Conservation (phyloP, 2,797 vertebrate species). For the Avahi laniger region DNA sequence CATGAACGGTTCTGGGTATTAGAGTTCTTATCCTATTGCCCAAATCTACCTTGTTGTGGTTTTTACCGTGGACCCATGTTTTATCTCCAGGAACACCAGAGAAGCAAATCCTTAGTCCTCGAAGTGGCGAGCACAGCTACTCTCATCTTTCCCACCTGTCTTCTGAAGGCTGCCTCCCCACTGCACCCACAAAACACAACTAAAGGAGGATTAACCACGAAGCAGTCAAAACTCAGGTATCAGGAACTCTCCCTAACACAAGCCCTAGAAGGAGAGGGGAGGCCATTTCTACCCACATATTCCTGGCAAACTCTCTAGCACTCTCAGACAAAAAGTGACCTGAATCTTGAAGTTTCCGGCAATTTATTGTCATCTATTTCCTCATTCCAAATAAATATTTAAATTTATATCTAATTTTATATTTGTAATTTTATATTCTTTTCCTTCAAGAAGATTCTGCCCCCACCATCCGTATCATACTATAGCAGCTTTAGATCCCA, state of each 20-base stretch:
- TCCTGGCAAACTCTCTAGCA: neutral
- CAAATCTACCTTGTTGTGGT: neutral
- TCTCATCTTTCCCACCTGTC: neutral
- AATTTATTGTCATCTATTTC: neutral
- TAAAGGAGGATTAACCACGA: neutral
- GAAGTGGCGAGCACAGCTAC: neutral
- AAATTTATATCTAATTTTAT: neutral
- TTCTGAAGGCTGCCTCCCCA: neutral
- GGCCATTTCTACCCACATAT: neutral
- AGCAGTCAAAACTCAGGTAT: neutral
- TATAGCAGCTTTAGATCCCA: neutral
- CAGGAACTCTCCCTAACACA: neutral
- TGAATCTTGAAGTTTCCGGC: neutral
- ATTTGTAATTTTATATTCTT: neutral
- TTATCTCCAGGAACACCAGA: neutral
- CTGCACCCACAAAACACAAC: neutral
- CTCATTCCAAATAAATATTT: neutral
- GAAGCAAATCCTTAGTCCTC: neutral
- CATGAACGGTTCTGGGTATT: neutral
- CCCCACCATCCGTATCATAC: fast-evolving
- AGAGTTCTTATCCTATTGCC: neutral
- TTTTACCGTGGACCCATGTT: neutral
- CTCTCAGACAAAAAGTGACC: neutral
- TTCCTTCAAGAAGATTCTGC: neutral
- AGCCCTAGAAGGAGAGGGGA: neutral